These are phyloP conservation scores for Liparis tanakae DNA, from an alignment of 2,797 vertebrate species.

Conservation along the genomic window DNA sequence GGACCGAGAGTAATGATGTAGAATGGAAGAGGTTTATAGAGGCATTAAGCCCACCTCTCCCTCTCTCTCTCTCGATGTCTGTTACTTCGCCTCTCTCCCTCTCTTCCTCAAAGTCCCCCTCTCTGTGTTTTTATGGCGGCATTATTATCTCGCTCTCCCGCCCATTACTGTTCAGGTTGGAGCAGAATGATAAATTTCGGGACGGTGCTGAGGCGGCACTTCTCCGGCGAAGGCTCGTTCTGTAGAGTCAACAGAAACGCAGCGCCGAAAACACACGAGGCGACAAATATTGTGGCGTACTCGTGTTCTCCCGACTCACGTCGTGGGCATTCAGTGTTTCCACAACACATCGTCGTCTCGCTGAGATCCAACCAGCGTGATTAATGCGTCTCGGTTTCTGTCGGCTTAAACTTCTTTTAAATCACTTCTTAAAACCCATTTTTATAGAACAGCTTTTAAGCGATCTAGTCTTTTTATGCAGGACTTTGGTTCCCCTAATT, in stretches of 20 bases:
- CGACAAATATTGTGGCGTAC: slow-evolving; percentile 40
- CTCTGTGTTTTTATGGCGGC: slow-evolving; percentile 75
- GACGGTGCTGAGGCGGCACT: slow-evolving; percentile 76
- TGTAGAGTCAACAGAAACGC: slow-evolving; percentile 73
- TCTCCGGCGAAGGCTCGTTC: slow-evolving; percentile 66
- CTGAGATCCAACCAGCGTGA: not conserved
- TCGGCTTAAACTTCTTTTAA: too few relatives aligned
- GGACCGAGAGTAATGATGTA: slow-evolving; percentile 77
- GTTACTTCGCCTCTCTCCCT: slow-evolving; percentile 39
- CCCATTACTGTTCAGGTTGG: slow-evolving; percentile 77
- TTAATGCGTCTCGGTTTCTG: not conserved
- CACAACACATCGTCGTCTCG: not conserved
- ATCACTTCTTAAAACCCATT: too few relatives aligned
- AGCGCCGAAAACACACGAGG: slow-evolving; percentile 52
- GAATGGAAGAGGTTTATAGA: slow-evolving; percentile 77
- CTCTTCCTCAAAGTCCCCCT: slow-evolving; percentile 50
- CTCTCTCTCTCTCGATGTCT: slow-evolving; percentile 38
- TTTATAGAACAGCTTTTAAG: too few relatives aligned
- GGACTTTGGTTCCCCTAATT: too few relatives aligned
- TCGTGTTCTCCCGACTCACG: slow-evolving; percentile 4
- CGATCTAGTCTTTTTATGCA: too few relatives aligned
- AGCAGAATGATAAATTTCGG: slow-evolving; percentile 76
- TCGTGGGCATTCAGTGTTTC: not conserved
- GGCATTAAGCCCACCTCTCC: slow-evolving; percentile 70
- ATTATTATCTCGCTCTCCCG: slow-evolving; percentile 76